Percentiles rank a stretch among this genome's conserved stretches.
These are phyloP conservation scores for Spatulosminthurus flaviceps DNA, from an alignment of 2,888 invertebrate genomes.

Conservation along the genomic window DNA sequence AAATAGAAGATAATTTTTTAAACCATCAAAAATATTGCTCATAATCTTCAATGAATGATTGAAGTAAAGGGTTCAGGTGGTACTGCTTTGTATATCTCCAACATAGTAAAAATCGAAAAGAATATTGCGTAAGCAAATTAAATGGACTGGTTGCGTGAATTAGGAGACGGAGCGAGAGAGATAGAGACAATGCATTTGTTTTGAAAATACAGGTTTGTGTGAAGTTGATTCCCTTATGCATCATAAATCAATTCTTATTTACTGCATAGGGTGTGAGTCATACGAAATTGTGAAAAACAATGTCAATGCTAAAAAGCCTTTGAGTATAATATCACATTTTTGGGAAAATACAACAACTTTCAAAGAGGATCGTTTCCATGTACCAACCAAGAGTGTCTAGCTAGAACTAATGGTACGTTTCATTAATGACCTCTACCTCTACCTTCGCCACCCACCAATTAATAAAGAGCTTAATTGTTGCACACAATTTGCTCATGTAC, in stretches of 20 bases:
- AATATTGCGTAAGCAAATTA: background rate
- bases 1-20: too few relatives aligned
- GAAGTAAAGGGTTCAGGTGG: background rate
- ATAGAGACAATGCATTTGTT: background rate
- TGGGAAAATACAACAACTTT: too few relatives aligned
- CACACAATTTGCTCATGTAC: too few relatives aligned
- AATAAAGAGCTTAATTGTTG: too few relatives aligned
- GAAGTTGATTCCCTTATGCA: background rate
- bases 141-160: conserved; percentile 20
- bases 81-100: too few relatives aligned
- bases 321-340: background rate
- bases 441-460: too few relatives aligned
- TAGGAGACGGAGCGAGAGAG: background rate
- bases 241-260: background rate
- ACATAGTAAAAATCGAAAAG: background rate
- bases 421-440: too few relatives aligned
- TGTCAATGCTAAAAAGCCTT: background rate
- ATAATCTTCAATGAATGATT: background rate
- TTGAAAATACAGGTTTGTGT: background rate
- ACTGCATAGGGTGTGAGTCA: background rate
- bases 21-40: background rate
- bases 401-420: too few relatives aligned
- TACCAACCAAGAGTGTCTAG: too few relatives aligned
- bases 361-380: too few relatives aligned
- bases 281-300: background rate